Evolutionary conservation across 2,113 vertebrate genomes (phyloP), one percentile per base, ranked within the genome.

Genomic region (Chaetodon trifascialis): DNA sequence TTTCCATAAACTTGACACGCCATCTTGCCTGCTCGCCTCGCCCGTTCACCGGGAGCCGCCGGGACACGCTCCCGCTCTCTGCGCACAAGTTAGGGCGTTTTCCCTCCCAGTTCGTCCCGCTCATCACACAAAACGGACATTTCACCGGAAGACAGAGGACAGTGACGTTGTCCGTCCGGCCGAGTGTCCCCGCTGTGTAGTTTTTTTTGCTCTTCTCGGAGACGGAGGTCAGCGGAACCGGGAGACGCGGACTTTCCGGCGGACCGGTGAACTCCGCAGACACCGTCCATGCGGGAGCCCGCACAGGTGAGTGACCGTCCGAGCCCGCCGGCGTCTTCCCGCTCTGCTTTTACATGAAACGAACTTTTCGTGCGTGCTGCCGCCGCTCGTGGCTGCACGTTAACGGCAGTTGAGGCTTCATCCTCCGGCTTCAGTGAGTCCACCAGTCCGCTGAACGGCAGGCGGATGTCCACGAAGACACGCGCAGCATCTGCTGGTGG

Each of bases 281-380:
- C 80, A 23, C 80, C 46, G 52, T 82, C 84, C 78, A 86, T 89
- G 85, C 64, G 64, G 66, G 56, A 23, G 52, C 54, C 19, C 44
- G 1, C 8, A 74, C 76, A 86, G 85, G 88, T 88, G 69, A 64
- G 17, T 19, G 23, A 30, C 6, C 19, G 19, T 8, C 51, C 3
- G 17, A 3, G 9, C 7, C 2, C 2, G 1, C 47, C 47, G 9
- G 44, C 44, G 44, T 7, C 8, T 46, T 46, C 11, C 38, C 11
- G 47, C 16, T 17, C 16, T 51, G 4, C 7, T 17, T 15, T 51
- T 51, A 2, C 4, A 1, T 16, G 17, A 51, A 51, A 17, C 17
- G 1, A 15, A 51, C 47, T 51, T 51, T 51, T 21, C 7, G 17
- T 21, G 12, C 5, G 46, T 4, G 44, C 44, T 46, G 44, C 44